Base-by-base conservation (phyloP, 2,797 vertebrate species). In the Xenops minutus region DNA sequence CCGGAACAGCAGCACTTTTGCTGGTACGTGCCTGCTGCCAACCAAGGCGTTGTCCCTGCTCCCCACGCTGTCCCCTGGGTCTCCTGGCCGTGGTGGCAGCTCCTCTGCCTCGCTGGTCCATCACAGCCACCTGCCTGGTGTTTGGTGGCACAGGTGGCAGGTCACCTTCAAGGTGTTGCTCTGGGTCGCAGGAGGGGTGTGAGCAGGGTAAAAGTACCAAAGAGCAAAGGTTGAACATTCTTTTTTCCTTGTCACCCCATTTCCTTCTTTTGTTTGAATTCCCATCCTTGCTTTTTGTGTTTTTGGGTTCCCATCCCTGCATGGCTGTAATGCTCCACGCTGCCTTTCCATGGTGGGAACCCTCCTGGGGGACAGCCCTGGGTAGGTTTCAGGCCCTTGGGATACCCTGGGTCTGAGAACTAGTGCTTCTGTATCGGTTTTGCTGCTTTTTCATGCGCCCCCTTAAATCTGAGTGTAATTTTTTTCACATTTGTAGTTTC, bases 81-180 rank as follows among this genome's bases (percentile, higher is more conserved):
- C 52, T 92, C 12, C 54, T 36, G 62, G 43, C 27, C 9, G 0
- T 3, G 0, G 20, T 5, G 15, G 63, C 76, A 32, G 13, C 56
- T 39, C 29, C 68, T 32, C 32, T 62, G 61, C 49, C 54, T 84
- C 2, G 0, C 69, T 27, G 43, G 3, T 36, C 55, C 6, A 0
- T 37, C 59, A 16, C 26, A 37, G 72, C 23, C 3, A 2, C 14
- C 0, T 0, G 10, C 76, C 56, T 2, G 1, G 49, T 4, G 0
- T 68, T 54, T 2, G 22, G 48, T 8, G 36, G 44, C 77, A 56
- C 48, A 17, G 64, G 68, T 71, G 86, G 32, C 46, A 17, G 77
- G 68, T 93, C 85, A 80, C 85, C 79, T 94, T 92, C 85, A 80
- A 56, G 68, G 54, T 77, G 73, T 76, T 59, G 36, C 83, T 88